Evolutionary conservation across 2,797 vertebrate genomes (phyloP), one percentile per base, ranked within the genome.

Genomic region (Sebastes dallii): DNA sequence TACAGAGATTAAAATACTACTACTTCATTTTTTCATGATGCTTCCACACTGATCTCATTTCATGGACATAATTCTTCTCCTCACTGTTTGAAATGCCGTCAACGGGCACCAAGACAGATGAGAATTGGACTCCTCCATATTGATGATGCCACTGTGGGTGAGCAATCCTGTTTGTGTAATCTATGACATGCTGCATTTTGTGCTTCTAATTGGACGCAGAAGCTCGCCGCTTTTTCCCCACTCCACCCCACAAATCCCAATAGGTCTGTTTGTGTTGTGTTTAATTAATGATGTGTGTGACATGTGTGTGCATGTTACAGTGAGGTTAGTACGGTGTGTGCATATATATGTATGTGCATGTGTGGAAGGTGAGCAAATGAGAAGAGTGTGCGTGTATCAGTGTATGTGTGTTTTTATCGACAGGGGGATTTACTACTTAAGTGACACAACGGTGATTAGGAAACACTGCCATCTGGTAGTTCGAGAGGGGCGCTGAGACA

Each of bases 401-500:
- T 32, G 52, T 64, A 16, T 52, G 30, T 75, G 39, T 75, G 30
- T 68, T 85, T 62, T 59, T 76, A 86, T 50, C 59, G 64, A 68
- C 74, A 76, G 1, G 29, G 66, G 86, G 87, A 93, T 91, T 93
- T 91, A 85, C 58, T 79, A 78, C 88, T 91, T 92, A 91, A 92
- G 82, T 87, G 86, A 85, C 83, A 80, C 76, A 66, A 64, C 70
- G 22, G 2, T 86, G 91, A 94, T 93, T 89, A 88, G 84, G 76
- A 90, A 72, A 59, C 68, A 77, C 62, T 79, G 79, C 90, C 93
- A 93, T 93, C 92, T 93, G 92, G 74, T 89, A 69, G 82, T 87
- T 75, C 61, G 39, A 6, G 13, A 42, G 13, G 39, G 39, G 39
- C 13, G 5, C 39, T 42, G 39, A 42, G 13, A 42, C 39, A 42